Evolutionary conservation across 1,140 invertebrate genomes (phyloP), one percentile per base, ranked within the genome.

Genomic region (Cylas formicarius): DNA sequence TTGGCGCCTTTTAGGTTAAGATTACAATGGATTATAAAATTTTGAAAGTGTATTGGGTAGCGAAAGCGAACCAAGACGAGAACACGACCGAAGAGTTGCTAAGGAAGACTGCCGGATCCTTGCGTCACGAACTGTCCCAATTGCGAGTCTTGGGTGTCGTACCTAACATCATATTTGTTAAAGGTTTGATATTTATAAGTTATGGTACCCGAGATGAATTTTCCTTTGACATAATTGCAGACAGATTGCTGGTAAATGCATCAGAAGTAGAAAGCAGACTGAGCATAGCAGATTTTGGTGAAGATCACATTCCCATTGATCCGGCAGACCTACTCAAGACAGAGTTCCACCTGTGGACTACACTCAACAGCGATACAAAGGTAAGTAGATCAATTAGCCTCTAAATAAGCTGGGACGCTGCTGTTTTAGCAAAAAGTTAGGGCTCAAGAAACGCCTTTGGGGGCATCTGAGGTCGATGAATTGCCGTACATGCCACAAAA

Each of bases 41-140:
- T 9, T 59, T 86, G 1, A 80, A 80, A 65, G 74, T 86, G 0
- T 85, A 69, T 59, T 87, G 83, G 82, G 57, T 75, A 36, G 69
- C 74, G 22, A 72, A 70, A 48, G 70, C 70, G 1, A 55, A 65
- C 22, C 50, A 66, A 48, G 49, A 66, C 24, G 69, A 72, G 49
- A 56, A 55, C 0, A 50, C 70, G 13, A 70, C 74, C 2, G 74
- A 81, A 41, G 47, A 63, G 17, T 48, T 78, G 1, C 59, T 87
- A 2, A 60, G 71, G 20, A 67, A 65, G 21, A 66, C 69, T 36
- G 73, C 75, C 1, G 72, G 71, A 3, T 52, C 60, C 10, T 53
- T 88, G 7, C 68, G 81, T 23, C 79, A 85, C 59, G 76, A 84
- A 58, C 61, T 87, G 7, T 76, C 77, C 1, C 76, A 78, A 45